These are phyloP conservation scores for Taenioides sp. DNA, from an alignment of 2,797 vertebrate species.

Conservation along the genomic window DNA sequence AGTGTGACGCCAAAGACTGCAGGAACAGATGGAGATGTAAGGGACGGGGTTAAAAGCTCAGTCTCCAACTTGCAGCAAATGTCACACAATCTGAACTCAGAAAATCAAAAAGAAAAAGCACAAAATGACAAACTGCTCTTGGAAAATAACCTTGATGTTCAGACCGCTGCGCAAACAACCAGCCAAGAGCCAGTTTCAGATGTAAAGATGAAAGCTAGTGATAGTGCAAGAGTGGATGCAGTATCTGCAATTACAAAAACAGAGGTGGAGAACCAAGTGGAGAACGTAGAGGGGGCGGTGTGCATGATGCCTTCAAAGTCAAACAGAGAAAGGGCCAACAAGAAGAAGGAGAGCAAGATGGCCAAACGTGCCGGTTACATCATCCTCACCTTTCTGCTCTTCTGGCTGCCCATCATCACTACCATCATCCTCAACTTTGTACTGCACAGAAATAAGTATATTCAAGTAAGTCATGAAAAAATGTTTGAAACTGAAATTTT, in stretches of 20 bases:
- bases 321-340: conserved; percentile 62
- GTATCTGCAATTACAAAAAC: conserved; percentile 25
- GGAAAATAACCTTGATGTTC: conserved; percentile 27
- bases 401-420: conserved; percentile 78
- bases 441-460: conserved; percentile 33
- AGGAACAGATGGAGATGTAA: conserved; percentile 20
- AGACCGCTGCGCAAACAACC: conserved; percentile 12
- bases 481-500: no score
- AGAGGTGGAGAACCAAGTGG: conserved; percentile 7
- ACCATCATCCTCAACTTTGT: conserved; percentile 65
- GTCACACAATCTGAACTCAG: conserved; percentile 24
- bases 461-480: conserved; percentile 54
- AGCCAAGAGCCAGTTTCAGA: conserved; percentile 29
- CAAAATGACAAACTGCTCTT: conserved; percentile 20
- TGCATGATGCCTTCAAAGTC: conserved; percentile 78
- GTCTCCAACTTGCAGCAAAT: conserved; percentile 24
- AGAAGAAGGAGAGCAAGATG: conserved; percentile 77
- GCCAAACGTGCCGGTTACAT: conserved; percentile 80
- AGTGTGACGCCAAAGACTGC: conserved; percentile 8
- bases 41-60: conserved; percentile 26
- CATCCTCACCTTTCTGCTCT: conserved; percentile 75
- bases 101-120: conserved; percentile 24
- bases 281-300: conserved; percentile 64
- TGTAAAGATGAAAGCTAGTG: conserved; percentile 23
- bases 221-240: conserved; percentile 25